A percentile compares a stretch with the other conserved stretches of the same genome.
phyloP scores from a whole-genome alignment of 2,113 vertebrate species.

The Gavia stellata region DNA sequence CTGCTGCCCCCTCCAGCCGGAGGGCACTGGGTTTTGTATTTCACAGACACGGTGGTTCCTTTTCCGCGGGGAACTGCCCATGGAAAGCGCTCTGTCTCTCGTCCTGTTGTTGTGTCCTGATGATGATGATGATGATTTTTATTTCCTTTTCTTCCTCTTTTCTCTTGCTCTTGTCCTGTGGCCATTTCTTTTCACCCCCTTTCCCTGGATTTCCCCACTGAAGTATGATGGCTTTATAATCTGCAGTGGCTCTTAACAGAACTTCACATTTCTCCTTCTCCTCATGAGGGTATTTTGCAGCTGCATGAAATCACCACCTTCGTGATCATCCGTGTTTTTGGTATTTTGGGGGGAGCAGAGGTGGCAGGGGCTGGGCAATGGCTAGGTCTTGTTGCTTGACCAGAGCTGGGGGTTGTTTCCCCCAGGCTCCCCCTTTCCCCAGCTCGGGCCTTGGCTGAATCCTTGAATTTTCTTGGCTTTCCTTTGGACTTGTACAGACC shows the following conservation, averaged over 20 bases:
- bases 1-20: slow-evolving; percentile 1
- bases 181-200: slow-evolving; percentile 22
- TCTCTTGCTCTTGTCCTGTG: slow-evolving; percentile 39
- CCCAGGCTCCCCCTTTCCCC: background rate
- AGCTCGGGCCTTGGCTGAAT: background rate
- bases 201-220: slow-evolving; percentile 30
- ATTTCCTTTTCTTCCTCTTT: slow-evolving; percentile 16
- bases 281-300: background rate
- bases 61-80: slow-evolving; percentile 47
- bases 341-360: background rate
- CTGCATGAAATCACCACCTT: slow-evolving; percentile 56
- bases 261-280: background rate
- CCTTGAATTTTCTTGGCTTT: background rate
- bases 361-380: background rate
- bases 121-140: slow-evolving; percentile 38
- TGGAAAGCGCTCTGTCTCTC: slow-evolving; percentile 59
- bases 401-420: background rate
- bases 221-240: slow-evolving; percentile 43
- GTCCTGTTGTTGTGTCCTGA: slow-evolving; percentile 65
- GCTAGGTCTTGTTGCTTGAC: background rate
- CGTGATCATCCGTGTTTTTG: background rate
- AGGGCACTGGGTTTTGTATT: slow-evolving; percentile 58
- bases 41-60: slow-evolving; percentile 51
- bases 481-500: background rate
- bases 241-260: slow-evolving; percentile 60